Base-by-base conservation (phyloP, 2,888 invertebrate genomes). In the Eurytoma californica region DNA sequence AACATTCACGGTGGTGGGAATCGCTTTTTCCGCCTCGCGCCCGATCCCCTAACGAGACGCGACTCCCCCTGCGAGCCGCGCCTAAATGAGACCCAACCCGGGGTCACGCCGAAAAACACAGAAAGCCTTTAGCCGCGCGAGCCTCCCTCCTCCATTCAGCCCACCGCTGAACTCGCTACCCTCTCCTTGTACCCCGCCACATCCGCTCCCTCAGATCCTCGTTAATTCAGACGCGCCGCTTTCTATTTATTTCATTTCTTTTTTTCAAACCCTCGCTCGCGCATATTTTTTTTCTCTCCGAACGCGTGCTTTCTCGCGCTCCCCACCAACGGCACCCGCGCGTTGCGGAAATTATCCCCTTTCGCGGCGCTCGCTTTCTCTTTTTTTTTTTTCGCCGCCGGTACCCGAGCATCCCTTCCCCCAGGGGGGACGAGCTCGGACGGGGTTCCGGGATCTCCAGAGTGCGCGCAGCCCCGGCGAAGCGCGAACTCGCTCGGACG, bases 311-410 rank as follows among this genome's bases (percentile, higher is more conserved):
- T 60, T 60, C 39, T 18, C 72, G 39, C 14, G 3, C 55, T 13
- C 69, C 55, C 72, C 39, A 39, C 39, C 39, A 39, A 3, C 39
- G 39, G 3, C n/a, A n/a, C n/a, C n/a, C n/a, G 24, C 24, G 24
- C 39, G 39, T 39, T 39, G 39, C 39, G 39, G 39, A 39, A 72
- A 72, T 72, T 72, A 72, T 72, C 72, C 72, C 65, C 53, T 51
- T 39, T 39, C 39, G 39, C 7, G 24, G 39, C 39, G 39, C 39
- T 39, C 39, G 39, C 39, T 69, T 39, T 57, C 28, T 60, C 49
- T 60, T 49, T 60, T 24, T 16, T 60, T 24, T 60, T 49, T 60
- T 24, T 16, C 67, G 2, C 28, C 9, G 18, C 28, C 53, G 18
- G 0, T 53, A 2, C 24, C 24, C 53, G 16, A 57, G 14, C 28